Conservation (phyloP, 1,140 invertebrate species). For the Macrobrachium rosenbergii region DNA sequence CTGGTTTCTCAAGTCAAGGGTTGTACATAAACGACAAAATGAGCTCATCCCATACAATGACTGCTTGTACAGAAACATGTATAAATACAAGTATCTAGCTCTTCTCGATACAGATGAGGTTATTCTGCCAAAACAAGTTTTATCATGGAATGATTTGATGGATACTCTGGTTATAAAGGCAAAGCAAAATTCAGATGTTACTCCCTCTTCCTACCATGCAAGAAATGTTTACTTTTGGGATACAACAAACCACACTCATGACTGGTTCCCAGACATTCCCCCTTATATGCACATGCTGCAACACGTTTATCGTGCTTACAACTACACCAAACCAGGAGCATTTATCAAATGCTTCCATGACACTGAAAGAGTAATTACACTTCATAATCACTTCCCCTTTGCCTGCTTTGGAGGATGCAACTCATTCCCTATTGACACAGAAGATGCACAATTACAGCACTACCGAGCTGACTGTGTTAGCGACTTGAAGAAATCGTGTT, state of each 20-base stretch:
- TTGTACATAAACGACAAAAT: constrained; percentile 92
- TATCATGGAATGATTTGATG: too few species aligned
- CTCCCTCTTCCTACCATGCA: constrained; percentile 89
- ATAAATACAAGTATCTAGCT: constrained; percentile 90
- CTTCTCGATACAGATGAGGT: constrained; percentile 91
- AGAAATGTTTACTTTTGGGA: constrained; percentile 96
- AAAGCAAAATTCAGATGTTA: too few species aligned
- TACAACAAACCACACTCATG: constrained; percentile 85
- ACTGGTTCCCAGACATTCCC: constrained; percentile 87
- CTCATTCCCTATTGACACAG: constrained; percentile 85
- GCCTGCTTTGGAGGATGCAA: constrained; percentile 88
- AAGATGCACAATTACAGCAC: constrained; percentile 90
- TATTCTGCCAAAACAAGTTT: too few species aligned
- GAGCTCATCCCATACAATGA: constrained; percentile 98
- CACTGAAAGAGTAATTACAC: constrained; percentile 86
- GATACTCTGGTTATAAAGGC: too few species aligned
- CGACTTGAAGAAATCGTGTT: constrained; percentile 86
- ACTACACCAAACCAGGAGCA: constrained; percentile 93
- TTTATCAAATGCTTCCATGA: constrained; percentile 97
- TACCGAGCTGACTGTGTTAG: constrained; percentile 93
- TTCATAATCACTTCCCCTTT: constrained; percentile 94
- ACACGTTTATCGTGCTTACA: constrained; percentile 90
- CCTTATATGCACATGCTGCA: constrained; percentile 95
- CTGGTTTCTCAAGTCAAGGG: constrained; percentile 84
- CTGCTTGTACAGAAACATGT: constrained; percentile 93